Evolutionary conservation across 2,888 invertebrate genomes (phyloP).

Genomic region (Tromatobia lineatoria): DNA sequence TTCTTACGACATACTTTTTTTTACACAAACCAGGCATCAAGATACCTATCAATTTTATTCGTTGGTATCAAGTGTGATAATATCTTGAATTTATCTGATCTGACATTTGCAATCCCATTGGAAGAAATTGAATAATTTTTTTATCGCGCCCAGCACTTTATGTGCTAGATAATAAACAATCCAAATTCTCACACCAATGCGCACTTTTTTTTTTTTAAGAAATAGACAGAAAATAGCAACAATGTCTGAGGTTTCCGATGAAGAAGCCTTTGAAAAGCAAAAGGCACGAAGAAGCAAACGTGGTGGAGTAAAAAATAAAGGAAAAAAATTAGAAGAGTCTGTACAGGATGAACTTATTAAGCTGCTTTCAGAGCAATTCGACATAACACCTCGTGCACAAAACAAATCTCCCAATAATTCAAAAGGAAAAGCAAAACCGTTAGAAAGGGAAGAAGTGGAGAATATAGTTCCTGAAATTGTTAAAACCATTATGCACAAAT

Average conservation of each 20-base stretch:
- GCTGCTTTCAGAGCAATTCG: conserved; percentile 29
- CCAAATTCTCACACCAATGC: not conserved
- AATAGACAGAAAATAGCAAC: not conserved
- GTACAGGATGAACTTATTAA: conserved; percentile 20
- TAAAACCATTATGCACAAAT: conserved; percentile 6
- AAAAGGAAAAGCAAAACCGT: not conserved
- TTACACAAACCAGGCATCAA: too few relatives aligned
- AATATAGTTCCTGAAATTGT: not conserved
- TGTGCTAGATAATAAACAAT: not conserved
- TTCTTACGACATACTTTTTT: not conserved
- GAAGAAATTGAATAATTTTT: too few relatives aligned
- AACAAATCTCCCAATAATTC: not conserved
- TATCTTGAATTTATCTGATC: too few relatives aligned
- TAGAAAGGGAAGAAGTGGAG: not conserved
- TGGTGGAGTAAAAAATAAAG: conserved; percentile 20
- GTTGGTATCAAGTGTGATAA: too few relatives aligned
- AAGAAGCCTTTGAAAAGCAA: not conserved
- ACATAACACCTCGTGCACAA: not conserved
- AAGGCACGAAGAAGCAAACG: conserved; percentile 18
- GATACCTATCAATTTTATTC: too few relatives aligned
- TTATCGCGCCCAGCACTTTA: too few relatives aligned
- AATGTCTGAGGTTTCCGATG: not conserved
- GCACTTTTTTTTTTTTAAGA: not conserved
- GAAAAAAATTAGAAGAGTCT: not conserved
- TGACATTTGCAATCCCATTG: too few relatives aligned